Evolutionary conservation across 2,888 invertebrate genomes (phyloP).

Genomic region (Diaprepes abbreviatus): DNA sequence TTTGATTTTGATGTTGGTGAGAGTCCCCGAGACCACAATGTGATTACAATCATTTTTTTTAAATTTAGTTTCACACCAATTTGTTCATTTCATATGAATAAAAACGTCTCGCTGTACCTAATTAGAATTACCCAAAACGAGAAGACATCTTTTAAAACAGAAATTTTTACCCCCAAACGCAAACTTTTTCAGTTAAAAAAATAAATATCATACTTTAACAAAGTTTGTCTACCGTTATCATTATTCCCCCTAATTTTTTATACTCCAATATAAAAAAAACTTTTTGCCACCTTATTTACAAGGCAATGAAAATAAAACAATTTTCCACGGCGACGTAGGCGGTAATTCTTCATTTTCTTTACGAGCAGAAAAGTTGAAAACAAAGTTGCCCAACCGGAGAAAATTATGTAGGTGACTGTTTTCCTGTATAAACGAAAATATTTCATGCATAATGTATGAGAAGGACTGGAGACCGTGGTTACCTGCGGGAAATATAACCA

Average conservation of each 20-base stretch:
- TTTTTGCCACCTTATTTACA: conserved; percentile 38
- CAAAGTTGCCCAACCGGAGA: conserved; percentile 51
- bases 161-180: no score
- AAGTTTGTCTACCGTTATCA: conserved; percentile 10
- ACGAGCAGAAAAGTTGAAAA: conserved; percentile 47
- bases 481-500: conserved; percentile 58
- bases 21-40: no score
- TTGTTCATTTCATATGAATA: no score
- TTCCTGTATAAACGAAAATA: conserved; percentile 66
- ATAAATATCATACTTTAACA: conserved; percentile 1
- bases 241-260: conserved; percentile 5
- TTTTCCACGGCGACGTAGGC: conserved; percentile 34
- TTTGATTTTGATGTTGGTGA: no score
- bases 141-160: no score
- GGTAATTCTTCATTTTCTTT: conserved; percentile 52
- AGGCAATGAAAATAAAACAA: conserved; percentile 44
- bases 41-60: no score
- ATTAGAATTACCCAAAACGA: no score
- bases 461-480: conserved; percentile 58
- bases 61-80: no score
- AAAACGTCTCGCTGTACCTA: no score
- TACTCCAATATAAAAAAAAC: conserved; percentile 8
- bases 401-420: conserved; percentile 66
- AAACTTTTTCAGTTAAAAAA: conserved; percentile 9
- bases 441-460: conserved; percentile 68